Base-by-base conservation (phyloP, 1,140 invertebrate genomes). In the Nasonia longicornis region DNA sequence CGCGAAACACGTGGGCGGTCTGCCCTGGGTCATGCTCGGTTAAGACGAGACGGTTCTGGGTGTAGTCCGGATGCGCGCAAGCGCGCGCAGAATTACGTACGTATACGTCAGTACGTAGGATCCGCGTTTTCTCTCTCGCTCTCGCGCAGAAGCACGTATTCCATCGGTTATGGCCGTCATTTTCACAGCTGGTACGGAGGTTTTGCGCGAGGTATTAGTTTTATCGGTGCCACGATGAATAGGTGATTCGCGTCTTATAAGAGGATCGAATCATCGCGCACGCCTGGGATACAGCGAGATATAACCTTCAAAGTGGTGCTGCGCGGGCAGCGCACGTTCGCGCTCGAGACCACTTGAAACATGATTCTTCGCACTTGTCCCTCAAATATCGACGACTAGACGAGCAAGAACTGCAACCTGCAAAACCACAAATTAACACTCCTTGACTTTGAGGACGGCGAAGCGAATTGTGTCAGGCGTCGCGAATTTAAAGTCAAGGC, bases 21-120 rank as follows among this genome's bases (percentile, higher is more conserved):
- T 20, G 64, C 58, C n/a, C 38, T 70, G 76, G 66, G 66, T 70
- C 66, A 78, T 3, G 12, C 31, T 35, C 76, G 76, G 76, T 78
- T 66, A 78, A 78, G 66, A 78, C 64, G 22, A 38, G 63, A 66
- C 31, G 63, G 20, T 58, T n/a, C 52, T 58, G 52, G 52, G 52
- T 58, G 52, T 16, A 58, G 52, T 58, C n/a, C 31, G 66, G 52
- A 42, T 38, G 45, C 38, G 38, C 31, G 31, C 74, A 76, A 66
- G 31, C 74, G 58, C 16, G 16, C 48, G 20, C 52, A 4, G 52
- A 58, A 58, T 58, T 58, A n/a, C 52, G 52, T 58, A 58, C 6
- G 52, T 58, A 26, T 26, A 58, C 52, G 52, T 58, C 52, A n/a
- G 16, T 58, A 58, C 20, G 52, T 58, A 16, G 14, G 20, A 58